phyloP scores from a whole-genome alignment of 2,113 vertebrate species.

The Heterocephalus glaber region DNA sequence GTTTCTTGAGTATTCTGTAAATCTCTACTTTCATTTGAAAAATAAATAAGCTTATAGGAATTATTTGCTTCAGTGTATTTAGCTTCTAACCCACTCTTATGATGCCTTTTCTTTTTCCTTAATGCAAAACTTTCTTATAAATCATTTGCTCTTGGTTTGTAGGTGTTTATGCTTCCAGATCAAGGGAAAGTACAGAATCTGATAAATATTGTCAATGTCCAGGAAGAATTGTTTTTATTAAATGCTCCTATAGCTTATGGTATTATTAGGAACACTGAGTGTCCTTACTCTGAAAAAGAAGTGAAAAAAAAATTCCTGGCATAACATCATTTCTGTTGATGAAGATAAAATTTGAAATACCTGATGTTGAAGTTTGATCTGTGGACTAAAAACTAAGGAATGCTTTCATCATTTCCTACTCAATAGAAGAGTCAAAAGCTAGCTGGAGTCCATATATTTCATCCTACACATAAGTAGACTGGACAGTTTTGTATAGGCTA shows the following conservation, averaged over 20 bases:
- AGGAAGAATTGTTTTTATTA: background rate
- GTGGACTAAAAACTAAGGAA: background rate
- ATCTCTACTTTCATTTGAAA: slow-evolving; percentile 33
- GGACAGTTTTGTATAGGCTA: background rate
- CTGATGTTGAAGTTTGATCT: background rate
- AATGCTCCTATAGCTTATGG: background rate
- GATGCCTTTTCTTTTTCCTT: slow-evolving; percentile 15
- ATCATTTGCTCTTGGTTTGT: background rate
- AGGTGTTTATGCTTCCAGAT: background rate
- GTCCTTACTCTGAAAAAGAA: slow-evolving; percentile 31
- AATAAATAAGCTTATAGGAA: slow-evolving; percentile 52
- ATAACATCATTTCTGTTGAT: background rate
- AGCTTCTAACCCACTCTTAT: background rate
- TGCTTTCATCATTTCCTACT: background rate
- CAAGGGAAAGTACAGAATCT: background rate
- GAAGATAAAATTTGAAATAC: slow-evolving; percentile 9
- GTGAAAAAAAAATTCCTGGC: background rate
- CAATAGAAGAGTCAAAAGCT: slow-evolving; percentile 19
- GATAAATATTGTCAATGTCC: slow-evolving; percentile 14
- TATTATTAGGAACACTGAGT: background rate
- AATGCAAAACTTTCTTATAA: background rate
- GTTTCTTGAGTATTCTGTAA: slow-evolving; percentile 18
- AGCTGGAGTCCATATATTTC: background rate
- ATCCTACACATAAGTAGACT: background rate
- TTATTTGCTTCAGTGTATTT: slow-evolving; percentile 36